Percentiles rank a stretch among this genome's conserved stretches.
Evolutionary conservation across 2,797 vertebrate genomes (phyloP).

Genomic region (Orientallactaga sibirica): DNA sequence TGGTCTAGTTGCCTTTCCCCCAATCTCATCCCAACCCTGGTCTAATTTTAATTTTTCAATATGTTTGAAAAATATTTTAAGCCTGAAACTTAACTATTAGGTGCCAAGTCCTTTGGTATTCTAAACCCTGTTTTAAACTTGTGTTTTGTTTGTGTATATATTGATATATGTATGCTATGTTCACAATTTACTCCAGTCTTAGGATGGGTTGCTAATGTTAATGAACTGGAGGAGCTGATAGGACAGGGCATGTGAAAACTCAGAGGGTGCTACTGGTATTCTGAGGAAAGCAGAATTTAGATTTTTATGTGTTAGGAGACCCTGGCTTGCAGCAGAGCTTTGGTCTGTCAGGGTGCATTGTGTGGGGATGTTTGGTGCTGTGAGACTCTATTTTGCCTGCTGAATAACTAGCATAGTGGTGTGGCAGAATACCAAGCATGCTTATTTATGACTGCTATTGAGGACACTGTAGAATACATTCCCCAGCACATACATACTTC

Average conservation of each 20-base stretch:
- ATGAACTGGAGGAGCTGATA: neutral
- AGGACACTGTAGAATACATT: neutral
- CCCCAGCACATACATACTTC: neutral
- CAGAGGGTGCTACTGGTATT: neutral
- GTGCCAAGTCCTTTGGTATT: neutral
- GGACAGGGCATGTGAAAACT: slow-evolving; percentile 12
- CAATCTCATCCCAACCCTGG: neutral
- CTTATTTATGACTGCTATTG: slow-evolving; percentile 1
- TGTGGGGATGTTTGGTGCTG: neutral
- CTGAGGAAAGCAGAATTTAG: neutral
- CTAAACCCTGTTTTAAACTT: neutral
- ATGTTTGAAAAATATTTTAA: slow-evolving; percentile 17
- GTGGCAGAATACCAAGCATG: neutral
- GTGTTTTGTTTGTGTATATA: too few species aligned
- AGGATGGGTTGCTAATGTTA: neutral
- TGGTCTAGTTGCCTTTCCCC: neutral
- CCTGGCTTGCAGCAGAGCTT: neutral
- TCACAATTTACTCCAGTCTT: slow-evolving; percentile 20
- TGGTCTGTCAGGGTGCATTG: neutral
- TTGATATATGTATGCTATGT: slow-evolving; percentile 10
- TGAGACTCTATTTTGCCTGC: neutral
- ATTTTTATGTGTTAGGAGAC: neutral
- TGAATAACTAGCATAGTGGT: neutral
- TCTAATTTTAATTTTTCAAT: neutral
- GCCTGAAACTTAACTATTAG: neutral